phyloP scores from a whole-genome alignment of 2,888 invertebrate genomes.

The Dexiosoma caninum region DNA sequence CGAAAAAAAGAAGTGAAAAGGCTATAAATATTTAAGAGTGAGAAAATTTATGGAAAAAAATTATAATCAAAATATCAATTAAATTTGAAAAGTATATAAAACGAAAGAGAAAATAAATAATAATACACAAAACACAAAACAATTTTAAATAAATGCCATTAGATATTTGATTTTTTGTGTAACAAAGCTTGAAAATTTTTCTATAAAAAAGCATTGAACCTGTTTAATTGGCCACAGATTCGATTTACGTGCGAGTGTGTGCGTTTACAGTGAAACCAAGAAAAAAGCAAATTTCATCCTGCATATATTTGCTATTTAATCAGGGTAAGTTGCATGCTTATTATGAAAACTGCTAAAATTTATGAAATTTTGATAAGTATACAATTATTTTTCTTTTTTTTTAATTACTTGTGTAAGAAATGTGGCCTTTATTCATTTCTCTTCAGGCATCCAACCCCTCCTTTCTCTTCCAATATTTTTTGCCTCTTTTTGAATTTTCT shows the following conservation, averaged over 20 bases:
- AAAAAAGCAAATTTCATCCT: neutral
- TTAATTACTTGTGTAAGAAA: neutral
- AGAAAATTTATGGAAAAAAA: neutral
- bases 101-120: neutral
- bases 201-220: conserved; percentile 32
- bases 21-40: conserved; percentile 26
- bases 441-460: conserved; percentile 10
- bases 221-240: conserved; percentile 42
- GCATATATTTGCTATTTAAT: neutral
- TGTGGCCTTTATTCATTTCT: neutral
- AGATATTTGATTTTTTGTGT: neutral
- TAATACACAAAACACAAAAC: neutral
- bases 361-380: neutral
- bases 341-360: neutral
- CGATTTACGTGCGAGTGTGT: neutral
- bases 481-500: neutral
- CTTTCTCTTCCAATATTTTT: neutral
- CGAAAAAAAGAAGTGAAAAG: conserved; percentile 40
- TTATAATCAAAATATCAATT: conserved; percentile 21
- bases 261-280: neutral
- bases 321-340: conserved; percentile 19
- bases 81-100: neutral
- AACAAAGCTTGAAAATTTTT: neutral
- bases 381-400: too few species aligned
- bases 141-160: neutral